Evolutionary conservation across 2,797 vertebrate species (phyloP), one percentile per base, ranked within the genome.

Genomic region (Sebastes melanostomus): DNA sequence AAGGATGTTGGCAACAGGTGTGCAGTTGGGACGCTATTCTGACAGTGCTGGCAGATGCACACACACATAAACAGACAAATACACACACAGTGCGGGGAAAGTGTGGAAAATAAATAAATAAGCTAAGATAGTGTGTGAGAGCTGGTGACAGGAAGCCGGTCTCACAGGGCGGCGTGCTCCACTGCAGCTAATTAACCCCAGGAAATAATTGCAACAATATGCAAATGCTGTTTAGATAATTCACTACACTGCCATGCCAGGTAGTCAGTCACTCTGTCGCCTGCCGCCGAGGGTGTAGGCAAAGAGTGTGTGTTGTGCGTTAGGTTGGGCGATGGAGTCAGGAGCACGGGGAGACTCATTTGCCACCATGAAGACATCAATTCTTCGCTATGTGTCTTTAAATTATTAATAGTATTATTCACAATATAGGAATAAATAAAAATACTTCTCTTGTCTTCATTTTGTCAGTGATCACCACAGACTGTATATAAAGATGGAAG

Each of bases 131-230:
- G 94, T 95, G 93, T 95, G 95, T 90, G 94, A 95, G 96, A 96
- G 96, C 96, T 96, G 96, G 96, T 98, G 97, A 98, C 96, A 93
- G 92, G 91, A 95, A 96, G 94, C 94, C 91, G 94, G 96, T 98
- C 98, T 99, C 97, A 87, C 96, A 96, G 96, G 97, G 95, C 85
- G 60, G 94, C 88, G 94, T 95, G 96, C 97, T 97, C 97, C 97
- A 95, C 95, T 95, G 95, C 95, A 97, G 97, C 96, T 97, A 98
- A 99, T 99, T 99, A 99, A 98, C 97, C 97, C 96, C 96, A 94
- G 96, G 95, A 99, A 98, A 98, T 98, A 98, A 98, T 98, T 98
- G 97, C 96, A 96, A 95, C 96, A 97, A 96, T 98, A 98, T 98
- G 98, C 97, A 98, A 98, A 99, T 99, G 93, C 91, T 97, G 95